Base-by-base conservation (phyloP, 2,113 vertebrate genomes). In the Eretmochelys imbricata region DNA sequence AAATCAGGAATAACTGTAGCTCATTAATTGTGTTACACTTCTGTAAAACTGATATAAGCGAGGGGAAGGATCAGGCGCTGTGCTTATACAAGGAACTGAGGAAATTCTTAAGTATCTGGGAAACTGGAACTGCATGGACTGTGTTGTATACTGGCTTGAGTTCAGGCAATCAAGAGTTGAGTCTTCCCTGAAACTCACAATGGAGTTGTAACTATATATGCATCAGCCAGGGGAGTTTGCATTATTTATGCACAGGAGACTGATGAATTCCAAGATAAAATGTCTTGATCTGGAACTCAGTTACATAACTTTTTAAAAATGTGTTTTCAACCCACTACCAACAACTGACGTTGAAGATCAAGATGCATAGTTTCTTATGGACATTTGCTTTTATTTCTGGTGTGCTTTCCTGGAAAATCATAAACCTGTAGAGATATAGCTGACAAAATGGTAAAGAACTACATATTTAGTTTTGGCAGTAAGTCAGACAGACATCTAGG, bases 401-500 rank as follows among this genome's bases (percentile, higher is more conserved):
- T 94, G 95, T 83, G 94, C 95, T 95, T 91, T 95, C 19, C 92
- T 91, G 92, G 93, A 95, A 96, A 96, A 94, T 90, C 93, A 92
- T 84, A 75, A 84, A 3, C 0, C 0, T 35, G 80, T 49, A 54
- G 91, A 4, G 1, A 87, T 94, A 83, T 88, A 91, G 92, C 95
- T 96, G 97, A 97, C 94, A 96, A 95, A 92, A 92, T 93, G 95
- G 97, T 96, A 94, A 86, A 89, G 89, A 93, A 90, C 87, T 95
- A 95, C 92, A 94, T 95, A 85, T 95, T 96, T 97, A 96, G 90
- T 92, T 92, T 93, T 96, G 96, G 94, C 94, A 95, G 96, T 0
- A 16, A 97, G 95, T 96, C 97, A 97, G 94, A 96, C 96, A 97
- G 95, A 94, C 94, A 94, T 97, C 93, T 85, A 93, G 93, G 97